Percentiles rank a stretch among this genome's conserved stretches.
phyloP scores from a whole-genome alignment of 2,797 vertebrate genomes.

The Karalla daura region DNA sequence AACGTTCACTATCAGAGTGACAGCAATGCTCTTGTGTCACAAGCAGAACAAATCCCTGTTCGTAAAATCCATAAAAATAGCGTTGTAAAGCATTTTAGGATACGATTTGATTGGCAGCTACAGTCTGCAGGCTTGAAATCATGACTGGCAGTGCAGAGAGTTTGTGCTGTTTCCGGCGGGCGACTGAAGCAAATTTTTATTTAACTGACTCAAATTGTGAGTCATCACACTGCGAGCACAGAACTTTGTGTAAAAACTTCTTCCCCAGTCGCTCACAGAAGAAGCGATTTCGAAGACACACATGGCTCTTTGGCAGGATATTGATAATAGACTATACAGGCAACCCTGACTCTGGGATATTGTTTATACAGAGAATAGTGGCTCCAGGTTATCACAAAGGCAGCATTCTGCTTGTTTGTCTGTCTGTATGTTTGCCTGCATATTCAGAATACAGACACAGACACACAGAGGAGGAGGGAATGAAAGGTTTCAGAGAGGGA shows the following conservation, averaged over 20 bases:
- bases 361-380: slow-evolving; percentile 49
- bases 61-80: neutral
- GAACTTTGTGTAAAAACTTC: slow-evolving; percentile 30
- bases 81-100: neutral
- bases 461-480: slow-evolving; percentile 35
- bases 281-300: neutral
- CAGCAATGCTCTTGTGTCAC: neutral
- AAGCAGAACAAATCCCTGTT: neutral
- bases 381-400: slow-evolving; percentile 64
- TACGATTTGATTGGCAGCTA: neutral
- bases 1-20: no score
- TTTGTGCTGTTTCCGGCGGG: neutral
- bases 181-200: neutral
- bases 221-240: slow-evolving; percentile 5
- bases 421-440: slow-evolving; percentile 18
- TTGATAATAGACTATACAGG: slow-evolving; percentile 22
- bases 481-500: slow-evolving; percentile 22
- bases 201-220: slow-evolving; percentile 15
- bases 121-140: neutral
- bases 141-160: neutral
- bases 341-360: slow-evolving; percentile 34
- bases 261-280: slow-evolving; percentile 10
- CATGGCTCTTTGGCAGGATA: slow-evolving; percentile 37
- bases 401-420: slow-evolving; percentile 39
- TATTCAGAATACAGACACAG: slow-evolving; percentile 38